Percentiles rank a stretch among this genome's conserved stretches.
phyloP scores from a whole-genome alignment of 2,113 vertebrate genomes.

The Pterocles orientalis region DNA sequence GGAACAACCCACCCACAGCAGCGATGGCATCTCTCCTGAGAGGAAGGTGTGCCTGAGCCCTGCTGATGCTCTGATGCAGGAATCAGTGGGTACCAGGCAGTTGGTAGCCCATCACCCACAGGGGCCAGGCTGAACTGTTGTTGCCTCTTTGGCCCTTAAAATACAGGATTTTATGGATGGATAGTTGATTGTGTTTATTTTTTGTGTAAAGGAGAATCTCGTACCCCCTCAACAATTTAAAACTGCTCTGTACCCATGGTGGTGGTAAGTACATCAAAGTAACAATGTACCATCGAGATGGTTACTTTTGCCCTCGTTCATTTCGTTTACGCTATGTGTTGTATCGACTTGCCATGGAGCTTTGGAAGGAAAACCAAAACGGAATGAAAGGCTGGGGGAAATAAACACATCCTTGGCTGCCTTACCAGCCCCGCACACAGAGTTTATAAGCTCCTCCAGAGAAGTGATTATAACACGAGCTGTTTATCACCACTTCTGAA shows the following conservation, averaged over 20 bases:
- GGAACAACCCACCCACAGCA: background rate
- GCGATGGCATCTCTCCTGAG: background rate
- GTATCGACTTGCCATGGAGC: background rate
- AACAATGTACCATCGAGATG: background rate
- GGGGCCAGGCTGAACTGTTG: background rate
- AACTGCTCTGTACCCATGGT: background rate
- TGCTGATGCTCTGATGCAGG: fast-evolving
- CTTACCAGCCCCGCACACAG: background rate
- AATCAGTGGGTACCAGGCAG: background rate
- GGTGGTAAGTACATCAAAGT: background rate
- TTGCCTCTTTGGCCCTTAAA: background rate
- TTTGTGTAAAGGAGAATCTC: background rate
- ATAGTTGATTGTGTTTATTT: background rate
- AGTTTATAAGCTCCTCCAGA: background rate
- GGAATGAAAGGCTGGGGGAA: background rate
- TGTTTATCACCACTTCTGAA: conserved; percentile 16
- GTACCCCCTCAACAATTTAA: background rate
- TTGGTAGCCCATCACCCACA: background rate
- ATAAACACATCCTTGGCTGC: background rate
- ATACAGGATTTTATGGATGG: background rate
- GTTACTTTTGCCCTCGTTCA: background rate
- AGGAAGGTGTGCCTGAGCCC: fast-evolving
- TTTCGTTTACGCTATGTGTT: background rate
- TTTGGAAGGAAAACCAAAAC: background rate
- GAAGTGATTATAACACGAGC: conserved; percentile 13